These are phyloP conservation scores for Halictus quadricinctus DNA, from an alignment of 2,888 invertebrate species.

Conservation along the genomic window DNA sequence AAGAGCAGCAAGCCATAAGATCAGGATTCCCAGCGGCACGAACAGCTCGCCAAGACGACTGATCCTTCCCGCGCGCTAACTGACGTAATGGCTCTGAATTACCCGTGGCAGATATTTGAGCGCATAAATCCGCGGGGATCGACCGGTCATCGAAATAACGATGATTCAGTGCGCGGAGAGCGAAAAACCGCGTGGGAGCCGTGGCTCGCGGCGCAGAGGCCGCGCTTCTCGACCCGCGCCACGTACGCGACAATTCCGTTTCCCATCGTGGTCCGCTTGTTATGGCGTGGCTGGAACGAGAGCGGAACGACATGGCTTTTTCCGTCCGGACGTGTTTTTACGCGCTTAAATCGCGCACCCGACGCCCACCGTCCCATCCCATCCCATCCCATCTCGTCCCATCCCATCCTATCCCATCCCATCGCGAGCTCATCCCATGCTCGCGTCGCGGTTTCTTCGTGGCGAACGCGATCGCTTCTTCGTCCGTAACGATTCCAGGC, in stretches of 20 bases:
- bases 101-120: slow-evolving; percentile 26
- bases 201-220: slow-evolving; percentile 1
- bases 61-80: neutral
- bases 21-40: neutral
- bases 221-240: slow-evolving; percentile 29
- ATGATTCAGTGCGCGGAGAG: neutral
- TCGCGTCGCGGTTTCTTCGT: slow-evolving; percentile 42
- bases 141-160: slow-evolving; percentile 31
- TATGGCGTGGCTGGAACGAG: slow-evolving; percentile 31
- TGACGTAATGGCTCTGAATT: slow-evolving; percentile 21
- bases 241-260: slow-evolving; percentile 43
- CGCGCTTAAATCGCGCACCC: slow-evolving; percentile 44
- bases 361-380: slow-evolving; percentile 44
- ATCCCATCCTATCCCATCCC: neutral
- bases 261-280: slow-evolving; percentile 45
- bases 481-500: slow-evolving; percentile 58
- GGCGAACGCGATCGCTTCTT: slow-evolving; percentile 44
- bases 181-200: slow-evolving; percentile 47
- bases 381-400: neutral
- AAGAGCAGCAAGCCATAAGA: neutral
- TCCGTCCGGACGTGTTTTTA: slow-evolving; percentile 39
- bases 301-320: slow-evolving; percentile 51
- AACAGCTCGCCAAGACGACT: neutral
- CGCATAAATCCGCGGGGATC: slow-evolving; percentile 23
- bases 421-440: neutral